Evolutionary conservation across 1,140 invertebrate species (phyloP).

Genomic region (Bombus cullumanus): DNA sequence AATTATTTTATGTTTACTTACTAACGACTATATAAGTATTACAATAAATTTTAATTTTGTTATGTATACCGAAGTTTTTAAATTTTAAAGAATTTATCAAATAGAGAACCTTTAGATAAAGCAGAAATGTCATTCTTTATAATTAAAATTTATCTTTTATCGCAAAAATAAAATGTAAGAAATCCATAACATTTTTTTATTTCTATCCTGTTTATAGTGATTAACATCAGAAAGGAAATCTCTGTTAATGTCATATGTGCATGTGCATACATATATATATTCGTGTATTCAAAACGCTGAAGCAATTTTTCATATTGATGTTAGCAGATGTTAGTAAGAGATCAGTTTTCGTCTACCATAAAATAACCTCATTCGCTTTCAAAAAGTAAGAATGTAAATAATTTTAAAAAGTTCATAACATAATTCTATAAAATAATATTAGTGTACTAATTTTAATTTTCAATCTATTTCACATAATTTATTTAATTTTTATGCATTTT

Average conservation of each 20-base stretch:
- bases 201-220: not conserved
- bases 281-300: not conserved
- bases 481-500: not conserved
- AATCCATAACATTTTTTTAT: too few relatives aligned
- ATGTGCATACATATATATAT: not conserved
- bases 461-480: not conserved
- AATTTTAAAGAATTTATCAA: too few relatives aligned
- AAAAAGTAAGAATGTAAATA: conserved; percentile 43
- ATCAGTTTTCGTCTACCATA: conserved; percentile 55
- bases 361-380: conserved; percentile 46
- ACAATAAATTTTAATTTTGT: too few relatives aligned
- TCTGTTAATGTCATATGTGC: not conserved
- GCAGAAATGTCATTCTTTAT: too few relatives aligned
- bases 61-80: too few relatives aligned
- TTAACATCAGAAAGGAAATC: not conserved
- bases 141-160: too few relatives aligned
- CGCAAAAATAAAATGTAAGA: too few relatives aligned
- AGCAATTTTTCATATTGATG: not conserved
- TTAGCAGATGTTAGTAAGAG: too few relatives aligned
- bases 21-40: too few relatives aligned
- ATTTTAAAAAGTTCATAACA: not conserved
- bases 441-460: not conserved
- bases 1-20: too few relatives aligned
- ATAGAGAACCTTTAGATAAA: too few relatives aligned
- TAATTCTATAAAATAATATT: not conserved